Conservation (phyloP, 1,140 invertebrate genomes). For the Trissolcus basalis region DNA sequence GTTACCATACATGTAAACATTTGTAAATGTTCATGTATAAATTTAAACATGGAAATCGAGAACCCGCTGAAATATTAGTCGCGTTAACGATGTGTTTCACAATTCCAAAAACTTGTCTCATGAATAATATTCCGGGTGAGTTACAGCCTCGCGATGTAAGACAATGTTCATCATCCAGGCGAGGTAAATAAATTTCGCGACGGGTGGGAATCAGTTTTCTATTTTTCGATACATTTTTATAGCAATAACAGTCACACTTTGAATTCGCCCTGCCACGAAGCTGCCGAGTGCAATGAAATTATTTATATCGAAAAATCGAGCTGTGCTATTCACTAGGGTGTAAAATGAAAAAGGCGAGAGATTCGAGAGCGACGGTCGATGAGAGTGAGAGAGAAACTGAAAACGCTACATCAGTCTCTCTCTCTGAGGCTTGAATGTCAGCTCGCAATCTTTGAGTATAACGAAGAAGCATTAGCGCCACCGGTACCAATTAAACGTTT, state of each 20-base stretch:
- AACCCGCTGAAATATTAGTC: slow-evolving; percentile 27
- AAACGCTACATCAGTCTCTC: too few species aligned
- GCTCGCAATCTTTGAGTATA: slow-evolving; percentile 14
- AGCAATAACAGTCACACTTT: slow-evolving; percentile 8
- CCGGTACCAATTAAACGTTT: slow-evolving; percentile 12
- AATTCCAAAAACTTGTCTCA: slow-evolving; percentile 19
- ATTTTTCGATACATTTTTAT: slow-evolving; percentile 18
- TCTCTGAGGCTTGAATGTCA: too few species aligned
- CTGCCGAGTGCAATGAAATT: slow-evolving; percentile 29
- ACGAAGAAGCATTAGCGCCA: slow-evolving; percentile 6
- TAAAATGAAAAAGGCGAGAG: slow-evolving; percentile 24
- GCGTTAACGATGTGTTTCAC: slow-evolving; percentile 25
- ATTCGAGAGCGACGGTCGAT: slow-evolving; percentile 1
- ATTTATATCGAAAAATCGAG: slow-evolving; percentile 34
- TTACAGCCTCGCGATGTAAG: background rate
- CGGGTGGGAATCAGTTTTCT: too few species aligned
- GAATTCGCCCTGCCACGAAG: slow-evolving; percentile 17
- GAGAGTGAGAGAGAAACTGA: too few species aligned
- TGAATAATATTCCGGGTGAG: slow-evolving; percentile 25
- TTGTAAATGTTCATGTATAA: too few species aligned
- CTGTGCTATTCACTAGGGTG: slow-evolving; percentile 23
- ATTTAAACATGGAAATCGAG: slow-evolving; percentile 12
- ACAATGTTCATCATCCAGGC: slow-evolving; percentile 4
- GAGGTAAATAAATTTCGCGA: slow-evolving; percentile 11
- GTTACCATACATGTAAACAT: too few species aligned